These are phyloP conservation scores for Hoplodrina blanda DNA, from an alignment of 2,888 invertebrate species.

Conservation along the genomic window DNA sequence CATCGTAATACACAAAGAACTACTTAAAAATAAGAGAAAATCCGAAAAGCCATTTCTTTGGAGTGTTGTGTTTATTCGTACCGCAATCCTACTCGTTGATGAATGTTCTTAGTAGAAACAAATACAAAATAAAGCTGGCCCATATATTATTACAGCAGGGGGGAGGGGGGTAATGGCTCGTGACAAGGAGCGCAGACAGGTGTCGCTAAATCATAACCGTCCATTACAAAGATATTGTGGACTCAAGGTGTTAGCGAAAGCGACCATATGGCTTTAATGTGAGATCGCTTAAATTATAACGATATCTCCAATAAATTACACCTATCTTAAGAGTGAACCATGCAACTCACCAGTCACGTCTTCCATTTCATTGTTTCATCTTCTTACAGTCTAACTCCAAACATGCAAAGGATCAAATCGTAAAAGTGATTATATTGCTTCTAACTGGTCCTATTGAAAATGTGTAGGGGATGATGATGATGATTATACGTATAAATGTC, in stretches of 20 bases:
- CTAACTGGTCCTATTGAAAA: no score
- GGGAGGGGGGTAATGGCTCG: conserved; percentile 30
- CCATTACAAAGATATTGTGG: conserved; percentile 26
- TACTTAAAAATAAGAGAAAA: no score
- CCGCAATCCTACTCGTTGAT: conserved; percentile 23
- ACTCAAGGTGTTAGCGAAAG: conserved; percentile 6
- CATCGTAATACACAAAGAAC: no score
- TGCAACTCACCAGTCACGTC: no score
- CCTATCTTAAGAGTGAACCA: no score
- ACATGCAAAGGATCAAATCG: background rate
- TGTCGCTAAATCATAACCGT: conserved; percentile 58
- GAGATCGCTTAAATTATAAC: no score
- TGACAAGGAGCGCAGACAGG: conserved; percentile 51
- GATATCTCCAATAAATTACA: no score
- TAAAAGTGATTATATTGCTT: background rate
- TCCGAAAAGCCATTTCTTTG: conserved; percentile 16
- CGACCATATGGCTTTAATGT: background rate
- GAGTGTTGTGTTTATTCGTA: conserved; percentile 20
- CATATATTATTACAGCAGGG: conserved; percentile 39
- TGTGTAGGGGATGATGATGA: no score
- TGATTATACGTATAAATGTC: no score
- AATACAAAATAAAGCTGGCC: conserved; percentile 25
- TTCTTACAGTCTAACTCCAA: background rate
- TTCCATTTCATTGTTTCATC: background rate
- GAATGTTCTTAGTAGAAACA: conserved; percentile 32